Evolutionary conservation across 2,797 vertebrate genomes (phyloP).

Genomic region (Nannoperca australis): DNA sequence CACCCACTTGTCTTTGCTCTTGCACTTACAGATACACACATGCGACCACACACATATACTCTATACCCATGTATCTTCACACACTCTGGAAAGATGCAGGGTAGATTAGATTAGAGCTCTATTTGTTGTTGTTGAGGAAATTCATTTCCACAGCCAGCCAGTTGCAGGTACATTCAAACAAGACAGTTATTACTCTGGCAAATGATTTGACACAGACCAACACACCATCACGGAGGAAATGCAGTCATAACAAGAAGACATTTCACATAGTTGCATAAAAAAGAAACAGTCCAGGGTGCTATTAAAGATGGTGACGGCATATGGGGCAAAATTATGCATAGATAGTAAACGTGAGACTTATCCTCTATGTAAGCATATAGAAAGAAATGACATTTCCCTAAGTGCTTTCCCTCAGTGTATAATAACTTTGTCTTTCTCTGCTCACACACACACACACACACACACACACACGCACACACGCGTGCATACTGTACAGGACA

Average conservation of each 20-base stretch:
- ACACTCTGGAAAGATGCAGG: conserved; percentile 66
- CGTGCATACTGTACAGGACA: conserved; percentile 77
- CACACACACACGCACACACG: conserved; percentile 15
- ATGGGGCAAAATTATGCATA: conserved; percentile 59
- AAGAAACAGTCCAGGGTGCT: conserved; percentile 48
- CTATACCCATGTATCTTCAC: conserved; percentile 62
- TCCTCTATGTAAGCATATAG: conserved; percentile 32
- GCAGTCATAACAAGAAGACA: conserved; percentile 64
- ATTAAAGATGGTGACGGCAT: conserved; percentile 54
- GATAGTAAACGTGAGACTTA: conserved; percentile 48
- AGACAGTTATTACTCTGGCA: conserved; percentile 73
- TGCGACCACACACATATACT: conserved; percentile 73
- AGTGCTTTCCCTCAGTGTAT: conserved; percentile 52
- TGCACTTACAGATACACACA: conserved; percentile 52
- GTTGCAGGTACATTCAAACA: conserved; percentile 76
- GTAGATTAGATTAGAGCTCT: conserved; percentile 78
- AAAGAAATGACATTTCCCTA: conserved; percentile 65
- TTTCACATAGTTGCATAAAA: conserved; percentile 35
- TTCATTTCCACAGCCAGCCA: conserved; percentile 75
- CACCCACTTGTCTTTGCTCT: conserved; percentile 70
- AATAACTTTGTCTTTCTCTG: conserved; percentile 50
- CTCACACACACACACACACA: conserved; percentile 25
- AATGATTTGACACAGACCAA: conserved; percentile 73
- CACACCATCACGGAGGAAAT: conserved; percentile 62
- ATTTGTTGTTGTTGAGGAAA: conserved; percentile 76